These are phyloP conservation scores for Leptopilina syphax DNA, from an alignment of 2,888 invertebrate species.

Conservation along the genomic window DNA sequence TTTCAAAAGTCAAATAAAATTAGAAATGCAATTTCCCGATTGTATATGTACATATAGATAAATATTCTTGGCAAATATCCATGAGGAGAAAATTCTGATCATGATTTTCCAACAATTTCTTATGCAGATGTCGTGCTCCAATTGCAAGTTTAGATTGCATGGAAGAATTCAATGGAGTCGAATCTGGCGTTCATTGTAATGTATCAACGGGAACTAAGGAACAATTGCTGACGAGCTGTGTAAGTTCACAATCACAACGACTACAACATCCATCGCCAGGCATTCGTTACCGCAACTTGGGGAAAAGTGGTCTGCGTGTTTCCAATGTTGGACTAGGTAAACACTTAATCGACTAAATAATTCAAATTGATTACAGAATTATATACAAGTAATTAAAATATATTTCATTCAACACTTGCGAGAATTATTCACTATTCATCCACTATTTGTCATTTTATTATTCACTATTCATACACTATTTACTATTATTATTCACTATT, in stretches of 20 bases:
- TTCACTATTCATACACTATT: no score
- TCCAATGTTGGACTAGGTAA: slow-evolving; percentile 94
- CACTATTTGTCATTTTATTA: no score
- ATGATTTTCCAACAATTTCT: slow-evolving; percentile 24
- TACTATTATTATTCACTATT: no score
- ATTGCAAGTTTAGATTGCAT: slow-evolving; percentile 95
- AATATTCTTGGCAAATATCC: background rate
- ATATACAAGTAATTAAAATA: background rate
- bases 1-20: no score
- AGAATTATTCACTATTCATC: no score
- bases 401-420: background rate
- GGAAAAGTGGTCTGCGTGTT: slow-evolving; percentile 95
- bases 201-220: slow-evolving; percentile 78
- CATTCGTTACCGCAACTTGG: slow-evolving; percentile 93
- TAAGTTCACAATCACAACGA: slow-evolving; percentile 78
- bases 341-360: slow-evolving; percentile 60
- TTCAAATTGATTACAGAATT: slow-evolving; percentile 34
- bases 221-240: slow-evolving; percentile 78
- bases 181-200: slow-evolving; percentile 76
- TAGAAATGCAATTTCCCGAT: background rate
- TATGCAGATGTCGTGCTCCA: slow-evolving; percentile 90
- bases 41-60: no score
- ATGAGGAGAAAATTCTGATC: slow-evolving; percentile 1
- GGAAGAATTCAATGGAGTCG: slow-evolving; percentile 89
- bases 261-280: slow-evolving; percentile 86